Percentiles rank a stretch among this genome's conserved stretches.
These are phyloP conservation scores for Hyperoplus immaculatus DNA, from an alignment of 2,797 vertebrate genomes.

Conservation along the genomic window DNA sequence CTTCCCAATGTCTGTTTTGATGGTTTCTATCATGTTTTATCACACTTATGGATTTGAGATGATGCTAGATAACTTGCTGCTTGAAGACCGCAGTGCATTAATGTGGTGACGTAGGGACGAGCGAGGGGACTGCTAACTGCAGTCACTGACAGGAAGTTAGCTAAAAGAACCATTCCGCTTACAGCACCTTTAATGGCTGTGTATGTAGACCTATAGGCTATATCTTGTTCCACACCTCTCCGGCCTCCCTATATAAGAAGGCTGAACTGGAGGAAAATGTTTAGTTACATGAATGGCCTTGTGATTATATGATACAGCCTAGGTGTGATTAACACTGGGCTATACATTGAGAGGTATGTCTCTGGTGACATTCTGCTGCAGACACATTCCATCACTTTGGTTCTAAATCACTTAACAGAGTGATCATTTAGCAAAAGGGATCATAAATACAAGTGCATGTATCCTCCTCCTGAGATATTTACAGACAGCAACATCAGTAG, in stretches of 20 bases:
- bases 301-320: background rate
- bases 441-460: background rate
- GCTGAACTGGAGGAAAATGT: background rate
- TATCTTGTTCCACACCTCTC: slow-evolving; percentile 10
- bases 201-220: background rate
- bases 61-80: too few relatives aligned
- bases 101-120: too few relatives aligned
- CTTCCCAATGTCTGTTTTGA: too few relatives aligned
- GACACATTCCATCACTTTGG: background rate
- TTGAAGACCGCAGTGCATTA: too few relatives aligned
- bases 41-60: too few relatives aligned
- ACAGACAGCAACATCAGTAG: background rate
- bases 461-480: background rate
- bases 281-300: background rate
- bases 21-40: too few relatives aligned
- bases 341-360: background rate
- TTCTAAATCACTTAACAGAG: background rate
- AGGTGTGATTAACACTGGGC: background rate
- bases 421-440: too few relatives aligned
- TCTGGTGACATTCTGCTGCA: background rate
- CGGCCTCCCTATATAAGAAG: background rate
- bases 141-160: too few relatives aligned
- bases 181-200: too few relatives aligned
- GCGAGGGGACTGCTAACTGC: too few relatives aligned
- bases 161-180: too few relatives aligned